phyloP scores from a whole-genome alignment of 2,113 vertebrate species.

The Vidua macroura region DNA sequence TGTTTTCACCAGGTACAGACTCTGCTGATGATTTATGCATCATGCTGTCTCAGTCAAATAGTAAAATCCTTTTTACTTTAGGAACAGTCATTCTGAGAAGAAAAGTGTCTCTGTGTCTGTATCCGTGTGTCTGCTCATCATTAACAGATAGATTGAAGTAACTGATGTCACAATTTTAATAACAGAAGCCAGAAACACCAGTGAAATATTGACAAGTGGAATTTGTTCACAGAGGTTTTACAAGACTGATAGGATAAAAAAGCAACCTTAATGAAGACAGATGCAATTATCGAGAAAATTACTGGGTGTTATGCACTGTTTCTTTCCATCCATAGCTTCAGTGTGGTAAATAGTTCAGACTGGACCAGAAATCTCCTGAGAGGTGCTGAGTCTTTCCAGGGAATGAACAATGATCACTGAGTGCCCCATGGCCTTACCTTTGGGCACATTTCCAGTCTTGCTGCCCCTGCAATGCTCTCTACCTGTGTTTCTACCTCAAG shows the following conservation, averaged over 20 bases:
- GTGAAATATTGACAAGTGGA: not conserved
- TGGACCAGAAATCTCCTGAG: not conserved
- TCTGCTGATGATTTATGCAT: not conserved
- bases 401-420: not conserved
- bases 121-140: not conserved
- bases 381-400: not conserved
- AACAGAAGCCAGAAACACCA: slow-evolving; percentile 8
- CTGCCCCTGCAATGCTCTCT: not conserved
- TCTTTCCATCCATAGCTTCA: not conserved
- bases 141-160: not conserved
- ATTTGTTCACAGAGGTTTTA: slow-evolving; percentile 1
- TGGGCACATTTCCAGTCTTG: not conserved
- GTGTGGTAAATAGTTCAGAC: not conserved
- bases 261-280: not conserved
- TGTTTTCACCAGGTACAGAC: not conserved
- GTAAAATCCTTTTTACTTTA: not conserved
- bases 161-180: slow-evolving; percentile 5
- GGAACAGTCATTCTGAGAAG: not conserved
- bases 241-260: not conserved
- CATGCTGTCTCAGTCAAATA: not conserved
- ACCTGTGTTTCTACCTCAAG: accelerated
- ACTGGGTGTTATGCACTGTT: not conserved
- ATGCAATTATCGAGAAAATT: not conserved
- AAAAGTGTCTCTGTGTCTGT: not conserved
- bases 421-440: not conserved